Percentiles rank a stretch among this genome's conserved stretches.
Conservation (phyloP, 2,797 vertebrate genomes). For the Rhyacichthys aspro region DNA sequence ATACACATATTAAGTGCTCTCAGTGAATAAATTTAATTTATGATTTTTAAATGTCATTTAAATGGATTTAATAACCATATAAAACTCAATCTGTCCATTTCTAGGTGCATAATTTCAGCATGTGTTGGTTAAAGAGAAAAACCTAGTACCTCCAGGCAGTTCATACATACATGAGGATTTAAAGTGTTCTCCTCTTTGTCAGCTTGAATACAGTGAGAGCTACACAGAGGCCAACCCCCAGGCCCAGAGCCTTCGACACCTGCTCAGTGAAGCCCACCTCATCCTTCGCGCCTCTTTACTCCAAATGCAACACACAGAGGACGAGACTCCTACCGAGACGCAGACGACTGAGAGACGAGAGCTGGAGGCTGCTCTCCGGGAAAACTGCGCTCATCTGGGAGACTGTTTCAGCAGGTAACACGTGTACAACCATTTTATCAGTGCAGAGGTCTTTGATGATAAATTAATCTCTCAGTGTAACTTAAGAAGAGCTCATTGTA, state of each 20-base stretch:
- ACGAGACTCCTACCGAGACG: background rate
- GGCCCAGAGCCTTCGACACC: conserved; percentile 89
- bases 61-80: no score
- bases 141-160: no score
- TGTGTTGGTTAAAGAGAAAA: no score
- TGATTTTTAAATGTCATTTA: no score
- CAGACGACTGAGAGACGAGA: conserved; percentile 63
- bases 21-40: no score
- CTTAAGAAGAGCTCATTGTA: no score
- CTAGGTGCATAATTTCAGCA: no score
- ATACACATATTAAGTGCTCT: no score
- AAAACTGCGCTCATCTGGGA: conserved; percentile 90
- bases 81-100: no score
- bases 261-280: conserved; percentile 93
- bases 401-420: conserved; percentile 93
- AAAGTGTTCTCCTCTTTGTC: conserved; percentile 13
- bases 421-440: background rate
- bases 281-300: conserved; percentile 86
- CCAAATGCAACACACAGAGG: conserved; percentile 51
- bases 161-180: no score
- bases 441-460: no score
- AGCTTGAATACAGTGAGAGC: conserved; percentile 93
- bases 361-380: conserved; percentile 83
- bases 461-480: no score
- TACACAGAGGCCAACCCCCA: conserved; percentile 84